Conservation (phyloP, 2,113 vertebrate genomes). For the Herpailurus yagouaroundi region DNA sequence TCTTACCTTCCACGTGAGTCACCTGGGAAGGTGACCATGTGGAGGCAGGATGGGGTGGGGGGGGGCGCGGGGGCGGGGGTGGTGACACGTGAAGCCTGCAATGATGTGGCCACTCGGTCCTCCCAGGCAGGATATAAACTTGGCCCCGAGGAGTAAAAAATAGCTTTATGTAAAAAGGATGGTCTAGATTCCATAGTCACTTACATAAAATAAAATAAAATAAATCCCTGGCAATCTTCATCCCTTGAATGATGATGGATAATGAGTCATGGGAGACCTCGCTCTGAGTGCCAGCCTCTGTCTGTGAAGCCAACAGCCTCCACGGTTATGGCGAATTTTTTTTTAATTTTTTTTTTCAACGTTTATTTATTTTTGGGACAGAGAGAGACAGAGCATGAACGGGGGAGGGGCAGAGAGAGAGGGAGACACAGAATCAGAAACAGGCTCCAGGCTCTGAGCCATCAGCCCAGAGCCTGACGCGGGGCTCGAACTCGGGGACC, state of each 20-base stretch:
- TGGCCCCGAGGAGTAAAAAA: not conserved
- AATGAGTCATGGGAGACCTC: not conserved
- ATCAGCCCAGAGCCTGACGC: too few species aligned
- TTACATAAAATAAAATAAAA: not conserved
- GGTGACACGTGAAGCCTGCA: not conserved
- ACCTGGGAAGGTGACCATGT: not conserved
- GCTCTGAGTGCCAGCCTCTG: not conserved
- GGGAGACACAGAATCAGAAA: too few species aligned
- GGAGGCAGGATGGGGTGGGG: accelerated
- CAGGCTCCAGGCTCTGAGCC: too few species aligned
- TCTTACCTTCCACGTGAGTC: not conserved
- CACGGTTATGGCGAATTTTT: not conserved
- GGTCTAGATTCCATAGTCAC: not conserved
- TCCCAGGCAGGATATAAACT: not conserved
- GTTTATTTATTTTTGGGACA: too few species aligned
- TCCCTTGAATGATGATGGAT: not conserved
- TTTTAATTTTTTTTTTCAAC: too few species aligned
- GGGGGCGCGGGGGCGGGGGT: accelerated
- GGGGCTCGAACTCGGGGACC: too few species aligned
- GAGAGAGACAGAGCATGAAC: too few species aligned
- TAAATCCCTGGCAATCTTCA: not conserved
- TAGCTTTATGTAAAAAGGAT: not conserved
- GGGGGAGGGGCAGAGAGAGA: too few species aligned
- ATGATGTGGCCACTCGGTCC: not conserved
- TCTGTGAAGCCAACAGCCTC: not conserved